Base-by-base conservation (phyloP, 2,888 invertebrate genomes). In the Pristionchus exspectatus region DNA sequence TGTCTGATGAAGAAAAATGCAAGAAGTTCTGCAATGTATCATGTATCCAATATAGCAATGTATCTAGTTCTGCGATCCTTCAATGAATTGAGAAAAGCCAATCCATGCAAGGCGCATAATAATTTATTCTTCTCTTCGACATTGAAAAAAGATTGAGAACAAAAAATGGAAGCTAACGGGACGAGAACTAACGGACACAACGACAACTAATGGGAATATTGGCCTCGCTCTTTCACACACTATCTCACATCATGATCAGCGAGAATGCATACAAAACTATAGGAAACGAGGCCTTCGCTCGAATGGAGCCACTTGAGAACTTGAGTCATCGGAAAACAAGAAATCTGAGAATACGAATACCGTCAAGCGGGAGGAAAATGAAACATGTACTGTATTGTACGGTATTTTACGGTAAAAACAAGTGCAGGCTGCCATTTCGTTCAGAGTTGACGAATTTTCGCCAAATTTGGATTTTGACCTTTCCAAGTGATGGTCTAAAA, bases 151-250 rank as follows among this genome's bases (percentile, higher is more conserved):
- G 66, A 27, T 27, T 66, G 66, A 66, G 12, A 27, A 24, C 18
- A 66, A 21, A 66, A 56, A 4, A 21, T 59, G 18, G 12, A 63
- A 72, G 69, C 69, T 72, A 72, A 72, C 69, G 69, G 63, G 69
- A 72, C 69, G 69, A 72, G 27, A 72, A 14, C 69, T 72, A 72
- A 72, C 69, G 69, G 30, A 72, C 69, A 72, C 69, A 72, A 72
- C 69, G 24, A 21, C n/a, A 4, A 9, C 63, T 63, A 63, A 63
- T 21, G 63, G 63, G 24, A 63, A 63, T 21, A n/a, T 10, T 63
- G 24, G 63, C 63, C n/a, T n/a, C n/a, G 9, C 10, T 59, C 59
- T 59, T 59, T 59, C 7, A 21, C 59, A 59, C 59, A 59, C 59
- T 24, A 50, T 50, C 44, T 44, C 44, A 9, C 44, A 44, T 44